A percentile compares a stretch with the other conserved stretches of the same genome.
Evolutionary conservation across 2,888 invertebrate genomes (phyloP).

Genomic region (Tiliacea aurago): DNA sequence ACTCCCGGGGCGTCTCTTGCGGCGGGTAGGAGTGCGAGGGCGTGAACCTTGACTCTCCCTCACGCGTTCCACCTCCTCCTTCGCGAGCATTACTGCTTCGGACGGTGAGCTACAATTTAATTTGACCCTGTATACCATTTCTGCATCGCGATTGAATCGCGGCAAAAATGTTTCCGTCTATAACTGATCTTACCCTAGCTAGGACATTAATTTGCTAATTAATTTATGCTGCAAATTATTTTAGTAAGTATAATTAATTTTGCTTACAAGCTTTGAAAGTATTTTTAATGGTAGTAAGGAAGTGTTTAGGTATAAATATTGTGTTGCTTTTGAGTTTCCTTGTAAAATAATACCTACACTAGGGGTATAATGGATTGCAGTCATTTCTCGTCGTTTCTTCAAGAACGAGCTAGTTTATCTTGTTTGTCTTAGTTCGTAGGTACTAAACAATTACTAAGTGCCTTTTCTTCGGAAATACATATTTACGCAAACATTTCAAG

Average conservation of each 20-base stretch:
- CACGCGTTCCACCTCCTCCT: too few relatives aligned
- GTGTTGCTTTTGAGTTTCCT: background rate
- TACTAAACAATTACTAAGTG: background rate
- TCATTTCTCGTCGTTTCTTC: slow-evolving; percentile 10
- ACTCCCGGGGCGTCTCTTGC: too few relatives aligned
- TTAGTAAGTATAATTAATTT: slow-evolving; percentile 18
- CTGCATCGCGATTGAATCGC: background rate
- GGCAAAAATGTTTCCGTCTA: background rate
- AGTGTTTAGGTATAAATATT: background rate
- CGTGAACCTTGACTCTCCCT: too few relatives aligned
- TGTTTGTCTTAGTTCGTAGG: background rate
- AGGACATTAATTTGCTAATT: background rate
- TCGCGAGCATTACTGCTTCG: too few relatives aligned
- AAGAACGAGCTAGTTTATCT: background rate
- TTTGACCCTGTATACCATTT: background rate
- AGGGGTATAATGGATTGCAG: background rate
- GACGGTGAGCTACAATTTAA: too few relatives aligned
- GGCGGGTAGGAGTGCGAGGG: too few relatives aligned
- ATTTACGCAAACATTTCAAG: background rate
- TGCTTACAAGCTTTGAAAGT: background rate
- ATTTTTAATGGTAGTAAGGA: background rate
- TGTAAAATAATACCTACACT: background rate
- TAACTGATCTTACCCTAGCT: background rate
- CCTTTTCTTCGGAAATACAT: background rate
- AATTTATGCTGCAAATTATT: slow-evolving; percentile 9